Evolutionary conservation across 2,888 invertebrate genomes (phyloP).

Genomic region (Campopleginae sp.): DNA sequence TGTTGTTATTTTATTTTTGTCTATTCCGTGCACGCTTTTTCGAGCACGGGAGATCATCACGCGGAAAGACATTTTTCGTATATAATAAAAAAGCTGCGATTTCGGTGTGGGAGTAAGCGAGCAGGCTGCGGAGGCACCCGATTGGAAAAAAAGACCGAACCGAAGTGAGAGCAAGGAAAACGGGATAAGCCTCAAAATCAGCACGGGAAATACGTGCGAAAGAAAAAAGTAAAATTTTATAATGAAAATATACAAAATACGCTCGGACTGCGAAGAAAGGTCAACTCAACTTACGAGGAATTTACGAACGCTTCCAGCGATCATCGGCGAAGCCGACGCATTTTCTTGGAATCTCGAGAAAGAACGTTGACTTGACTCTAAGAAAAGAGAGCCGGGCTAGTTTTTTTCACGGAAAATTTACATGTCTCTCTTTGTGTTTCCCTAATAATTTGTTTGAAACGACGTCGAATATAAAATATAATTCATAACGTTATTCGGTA

Average conservation of each 20-base stretch:
- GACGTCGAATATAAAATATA: not conserved
- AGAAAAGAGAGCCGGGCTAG: no score
- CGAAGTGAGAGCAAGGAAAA: not conserved
- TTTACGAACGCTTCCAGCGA: not conserved
- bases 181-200: no score
- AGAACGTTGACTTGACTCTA: not conserved
- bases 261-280: constrained; percentile 4
- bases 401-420: not conserved
- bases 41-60: constrained; percentile 35
- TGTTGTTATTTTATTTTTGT: not conserved
- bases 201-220: constrained; percentile 15
- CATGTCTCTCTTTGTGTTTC: not conserved
- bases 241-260: constrained; percentile 17
- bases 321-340: not conserved
- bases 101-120: constrained; percentile 45
- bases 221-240: not conserved
- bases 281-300: constrained; percentile 5
- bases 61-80: constrained; percentile 34
- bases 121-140: constrained; percentile 36
- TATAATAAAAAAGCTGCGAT: constrained; percentile 45
- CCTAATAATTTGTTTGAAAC: not conserved
- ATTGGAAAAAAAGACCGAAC: not conserved
- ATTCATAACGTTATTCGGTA: not conserved
- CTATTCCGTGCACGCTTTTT: constrained; percentile 27
- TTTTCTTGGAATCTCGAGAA: not conserved